phyloP scores from a whole-genome alignment of 2,888 invertebrate genomes.

The Sminthurides aquaticus region DNA sequence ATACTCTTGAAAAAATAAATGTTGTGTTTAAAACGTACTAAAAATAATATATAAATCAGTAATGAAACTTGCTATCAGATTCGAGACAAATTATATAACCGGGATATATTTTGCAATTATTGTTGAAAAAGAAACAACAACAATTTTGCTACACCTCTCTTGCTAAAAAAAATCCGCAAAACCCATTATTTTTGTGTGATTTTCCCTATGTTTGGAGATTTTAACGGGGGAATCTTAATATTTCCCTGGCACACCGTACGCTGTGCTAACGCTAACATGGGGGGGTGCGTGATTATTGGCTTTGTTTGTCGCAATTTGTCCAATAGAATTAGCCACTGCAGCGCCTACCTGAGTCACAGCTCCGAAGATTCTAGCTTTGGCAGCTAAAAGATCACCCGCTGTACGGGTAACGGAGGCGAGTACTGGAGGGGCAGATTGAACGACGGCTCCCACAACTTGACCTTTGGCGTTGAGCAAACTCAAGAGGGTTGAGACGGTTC shows the following conservation, averaged over 20 bases:
- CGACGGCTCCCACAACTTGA: slow-evolving; percentile 43
- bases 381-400: slow-evolving; percentile 43
- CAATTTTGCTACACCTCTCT: neutral
- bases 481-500: slow-evolving; percentile 43
- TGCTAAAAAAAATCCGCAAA: neutral
- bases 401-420: slow-evolving; percentile 43
- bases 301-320: slow-evolving; percentile 42
- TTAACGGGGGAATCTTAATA: no score
- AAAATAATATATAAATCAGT: no score
- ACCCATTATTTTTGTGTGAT: no score
- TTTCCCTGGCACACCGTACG: slow-evolving; percentile 31
- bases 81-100: no score
- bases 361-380: slow-evolving; percentile 43
- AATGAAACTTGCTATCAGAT: no score
- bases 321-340: slow-evolving; percentile 43
- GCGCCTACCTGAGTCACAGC: slow-evolving; percentile 44
- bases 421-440: slow-evolving; percentile 43
- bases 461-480: slow-evolving; percentile 43
- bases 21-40: no score
- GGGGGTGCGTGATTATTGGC: slow-evolving; percentile 30
- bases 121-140: no score
- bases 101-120: no score
- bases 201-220: no score
- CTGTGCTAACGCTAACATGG: slow-evolving; percentile 18
- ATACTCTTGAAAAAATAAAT: no score